Conservation (phyloP, 2,797 vertebrate genomes). For the Neopelma chrysocephalum region DNA sequence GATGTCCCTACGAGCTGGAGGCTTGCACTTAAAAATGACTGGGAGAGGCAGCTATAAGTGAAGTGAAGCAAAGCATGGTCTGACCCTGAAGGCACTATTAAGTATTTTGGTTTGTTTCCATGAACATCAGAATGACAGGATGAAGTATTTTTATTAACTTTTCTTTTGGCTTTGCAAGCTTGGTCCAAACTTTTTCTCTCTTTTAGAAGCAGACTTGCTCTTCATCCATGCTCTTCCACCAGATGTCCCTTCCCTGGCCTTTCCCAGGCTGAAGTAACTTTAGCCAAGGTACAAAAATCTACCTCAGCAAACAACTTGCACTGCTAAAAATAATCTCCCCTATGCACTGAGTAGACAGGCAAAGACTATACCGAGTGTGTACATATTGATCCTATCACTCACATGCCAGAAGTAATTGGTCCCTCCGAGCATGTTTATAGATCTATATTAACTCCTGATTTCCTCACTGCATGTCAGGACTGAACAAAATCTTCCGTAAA, state of each 20-base stretch:
- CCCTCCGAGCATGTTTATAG: conserved; percentile 47
- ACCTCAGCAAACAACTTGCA: not conserved
- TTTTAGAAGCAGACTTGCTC: not conserved
- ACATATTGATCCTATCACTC: conserved; percentile 49
- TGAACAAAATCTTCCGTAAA: not conserved
- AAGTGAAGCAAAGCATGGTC: not conserved
- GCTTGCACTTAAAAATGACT: not conserved
- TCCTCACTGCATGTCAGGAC: not conserved
- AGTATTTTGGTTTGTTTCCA: conserved; percentile 43
- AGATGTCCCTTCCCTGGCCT: not conserved
- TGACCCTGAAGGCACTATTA: conserved; percentile 13
- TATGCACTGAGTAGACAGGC: not conserved
- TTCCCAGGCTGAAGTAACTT: not conserved
- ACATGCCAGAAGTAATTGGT: conserved; percentile 53
- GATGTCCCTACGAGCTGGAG: not conserved
- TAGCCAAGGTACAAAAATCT: conserved; percentile 5
- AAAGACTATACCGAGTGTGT: not conserved
- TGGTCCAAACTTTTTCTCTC: not conserved
- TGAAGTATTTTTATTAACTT: conserved; percentile 64
- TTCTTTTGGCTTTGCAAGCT: conserved; percentile 10
- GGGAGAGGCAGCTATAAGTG: not conserved
- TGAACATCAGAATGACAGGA: conserved; percentile 57
- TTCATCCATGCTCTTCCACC: not conserved
- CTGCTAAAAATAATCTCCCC: conserved; percentile 33
- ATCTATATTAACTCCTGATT: conserved; percentile 30